Evolutionary conservation across 2,888 invertebrate genomes (phyloP).

Genomic region (Trypoxylon attenuatum): DNA sequence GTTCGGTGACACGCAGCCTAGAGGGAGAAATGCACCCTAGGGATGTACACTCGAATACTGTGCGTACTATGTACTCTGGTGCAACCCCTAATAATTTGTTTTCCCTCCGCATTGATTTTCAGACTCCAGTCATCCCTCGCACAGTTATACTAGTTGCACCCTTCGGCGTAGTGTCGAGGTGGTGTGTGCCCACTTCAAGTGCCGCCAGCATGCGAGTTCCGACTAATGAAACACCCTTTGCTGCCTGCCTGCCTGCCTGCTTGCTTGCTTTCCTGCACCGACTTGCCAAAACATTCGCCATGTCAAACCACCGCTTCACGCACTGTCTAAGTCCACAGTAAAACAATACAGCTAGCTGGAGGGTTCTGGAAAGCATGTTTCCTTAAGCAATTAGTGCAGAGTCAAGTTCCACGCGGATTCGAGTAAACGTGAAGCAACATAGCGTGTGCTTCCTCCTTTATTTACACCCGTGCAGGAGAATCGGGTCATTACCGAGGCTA

Average conservation of each 20-base stretch:
- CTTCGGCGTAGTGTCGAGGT: not conserved
- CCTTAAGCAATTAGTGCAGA: no score
- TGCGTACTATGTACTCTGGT: slow-evolving; percentile 1
- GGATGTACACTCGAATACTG: not conserved
- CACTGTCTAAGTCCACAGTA: no score
- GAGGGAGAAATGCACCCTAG: not conserved
- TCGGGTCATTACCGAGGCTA: not conserved
- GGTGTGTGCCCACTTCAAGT: not conserved
- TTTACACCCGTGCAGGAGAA: not conserved
- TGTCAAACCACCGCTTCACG: no score
- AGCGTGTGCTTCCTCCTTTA: not conserved
- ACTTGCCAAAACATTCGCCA: no score
- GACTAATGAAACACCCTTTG: not conserved
- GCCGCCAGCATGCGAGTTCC: not conserved
- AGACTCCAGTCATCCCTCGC: not conserved
- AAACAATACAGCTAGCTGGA: no score
- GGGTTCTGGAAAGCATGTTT: no score
- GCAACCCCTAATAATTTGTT: not conserved
- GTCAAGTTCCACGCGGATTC: no score
- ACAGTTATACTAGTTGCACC: not conserved
- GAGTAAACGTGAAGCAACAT: no score
- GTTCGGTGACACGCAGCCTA: not conserved
- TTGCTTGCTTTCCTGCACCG: no score
- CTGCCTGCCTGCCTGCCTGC: no score
- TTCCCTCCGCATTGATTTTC: slow-evolving; percentile 1